Evolutionary conservation across 1,140 invertebrate species (phyloP), one percentile per base, ranked within the genome.

Genomic region (Galendromus occidentalis): DNA sequence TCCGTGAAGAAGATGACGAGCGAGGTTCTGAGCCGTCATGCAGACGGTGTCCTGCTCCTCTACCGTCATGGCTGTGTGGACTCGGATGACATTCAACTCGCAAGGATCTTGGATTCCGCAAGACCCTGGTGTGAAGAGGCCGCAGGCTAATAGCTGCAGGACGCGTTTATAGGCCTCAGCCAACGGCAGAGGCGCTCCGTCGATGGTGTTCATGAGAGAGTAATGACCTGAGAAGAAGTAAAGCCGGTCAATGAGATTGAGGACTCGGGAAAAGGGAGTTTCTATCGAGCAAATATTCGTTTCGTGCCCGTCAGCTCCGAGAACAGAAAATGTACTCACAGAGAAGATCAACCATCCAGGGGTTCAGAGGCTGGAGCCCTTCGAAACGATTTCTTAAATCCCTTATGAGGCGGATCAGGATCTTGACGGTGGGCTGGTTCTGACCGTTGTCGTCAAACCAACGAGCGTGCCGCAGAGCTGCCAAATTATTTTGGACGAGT

Each of bases 361-460:
- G 88, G 9, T 87, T 90, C 0, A 98, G 77, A 1, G 91, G 85
- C 66, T 89, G 82, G 45, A 98, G 83, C 2, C 91, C 91, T 69
- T 90, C 82, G 77, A 92, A 95, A 65, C 93, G 81, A 47, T 82
- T 84, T 70, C 86, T 83, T 68, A 98, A 79, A 77, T 98, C 93
- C 70, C 90, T 83, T 1, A 98, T 76, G 20, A 98, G 79, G 14
- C 94, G 82, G 69, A 98, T 94, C 0, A 98, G 76, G 14, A 93
- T 88, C 80, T 96, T 97, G 63, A 98, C 92, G 33, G 90, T 91
- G 2, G 93, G 94, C 76, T 97, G 91, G 30, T 72, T 59, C 74
- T 91, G 91, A 6, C 91, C 92, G 76, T 95, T 95, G 78, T 98
- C 93, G 75, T 98, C 94, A 76, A 98, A 97, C 93, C 94, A 98